Conservation (phyloP, 2,888 invertebrate species). For the Eretmocerus hayati region DNA sequence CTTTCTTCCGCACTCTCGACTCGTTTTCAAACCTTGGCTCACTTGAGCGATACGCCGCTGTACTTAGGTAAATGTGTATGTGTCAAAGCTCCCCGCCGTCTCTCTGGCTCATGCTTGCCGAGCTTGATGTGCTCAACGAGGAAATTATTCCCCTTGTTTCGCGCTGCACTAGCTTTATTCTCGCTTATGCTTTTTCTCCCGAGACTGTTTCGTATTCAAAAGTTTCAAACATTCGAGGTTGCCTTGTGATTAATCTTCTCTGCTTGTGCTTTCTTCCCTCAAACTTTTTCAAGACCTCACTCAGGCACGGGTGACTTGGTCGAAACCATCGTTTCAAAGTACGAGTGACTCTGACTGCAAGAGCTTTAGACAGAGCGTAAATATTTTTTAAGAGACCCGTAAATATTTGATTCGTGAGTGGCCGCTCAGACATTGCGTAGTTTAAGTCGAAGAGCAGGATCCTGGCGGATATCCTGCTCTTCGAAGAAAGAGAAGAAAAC, state of each 20-base stretch:
- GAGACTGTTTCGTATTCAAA: constrained; percentile 12
- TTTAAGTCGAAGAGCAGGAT: no score
- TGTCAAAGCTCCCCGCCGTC: no score
- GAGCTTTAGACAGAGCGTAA: no score
- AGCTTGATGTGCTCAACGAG: not conserved
- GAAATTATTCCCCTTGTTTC: constrained; percentile 14
- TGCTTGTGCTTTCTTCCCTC: constrained; percentile 7
- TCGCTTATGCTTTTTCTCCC: not conserved
- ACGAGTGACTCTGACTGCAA: no score
- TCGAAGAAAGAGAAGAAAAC: no score
- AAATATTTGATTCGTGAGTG: no score
- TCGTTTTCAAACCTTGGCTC: constrained; percentile 11
- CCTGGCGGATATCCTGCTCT: no score
- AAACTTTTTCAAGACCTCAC: no score
- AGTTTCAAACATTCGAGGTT: constrained; percentile 18
- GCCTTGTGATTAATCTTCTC: constrained; percentile 18
- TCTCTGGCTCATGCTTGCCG: constrained; percentile 7
- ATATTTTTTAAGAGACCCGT: no score
- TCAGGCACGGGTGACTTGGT: no score
- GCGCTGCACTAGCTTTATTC: constrained; percentile 18
- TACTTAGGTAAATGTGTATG: constrained; percentile 1
- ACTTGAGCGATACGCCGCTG: constrained; percentile 5
- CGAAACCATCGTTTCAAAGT: no score
- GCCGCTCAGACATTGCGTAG: no score
- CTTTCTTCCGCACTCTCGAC: constrained; percentile 15